These are phyloP conservation scores for Littorina saxatilis DNA, from an alignment of 1,140 invertebrate genomes.

Conservation along the genomic window DNA sequence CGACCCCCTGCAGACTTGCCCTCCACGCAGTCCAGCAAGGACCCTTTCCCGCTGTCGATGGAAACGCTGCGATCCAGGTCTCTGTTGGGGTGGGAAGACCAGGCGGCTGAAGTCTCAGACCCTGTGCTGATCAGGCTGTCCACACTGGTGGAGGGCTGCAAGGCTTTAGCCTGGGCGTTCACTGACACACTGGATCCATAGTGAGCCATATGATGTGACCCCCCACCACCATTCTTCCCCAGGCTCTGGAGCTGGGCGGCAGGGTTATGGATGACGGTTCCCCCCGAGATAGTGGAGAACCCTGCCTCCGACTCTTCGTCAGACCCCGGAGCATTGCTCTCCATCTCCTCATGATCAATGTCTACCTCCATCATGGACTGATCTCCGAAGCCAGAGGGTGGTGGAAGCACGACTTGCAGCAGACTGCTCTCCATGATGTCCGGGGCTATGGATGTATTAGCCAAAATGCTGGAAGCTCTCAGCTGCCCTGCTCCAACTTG, in stretches of 20 bases:
- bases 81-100: conserved; percentile 16
- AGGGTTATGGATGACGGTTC: conserved; percentile 45
- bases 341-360: neutral
- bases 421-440: conserved; percentile 29
- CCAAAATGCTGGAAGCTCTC: neutral
- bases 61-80: conserved; percentile 55
- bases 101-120: conserved; percentile 37
- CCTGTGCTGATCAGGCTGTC: conserved; percentile 60
- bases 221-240: neutral
- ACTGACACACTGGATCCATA: conserved; percentile 16
- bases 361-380: conserved; percentile 32
- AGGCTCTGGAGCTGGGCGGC: neutral
- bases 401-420: conserved; percentile 41
- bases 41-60: conserved; percentile 64
- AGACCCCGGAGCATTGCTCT: conserved; percentile 38
- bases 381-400: conserved; percentile 46
- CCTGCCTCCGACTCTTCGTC: conserved; percentile 56
- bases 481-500: too few species aligned
- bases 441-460: too few species aligned
- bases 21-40: conserved; percentile 54
- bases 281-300: conserved; percentile 59
- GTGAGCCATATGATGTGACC: neutral
- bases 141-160: conserved; percentile 60
- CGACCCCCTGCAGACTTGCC: neutral
- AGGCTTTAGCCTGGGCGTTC: neutral